phyloP scores from a whole-genome alignment of 64 coral and sea anemone genomes.

The Catalaphyllia jardinei region DNA sequence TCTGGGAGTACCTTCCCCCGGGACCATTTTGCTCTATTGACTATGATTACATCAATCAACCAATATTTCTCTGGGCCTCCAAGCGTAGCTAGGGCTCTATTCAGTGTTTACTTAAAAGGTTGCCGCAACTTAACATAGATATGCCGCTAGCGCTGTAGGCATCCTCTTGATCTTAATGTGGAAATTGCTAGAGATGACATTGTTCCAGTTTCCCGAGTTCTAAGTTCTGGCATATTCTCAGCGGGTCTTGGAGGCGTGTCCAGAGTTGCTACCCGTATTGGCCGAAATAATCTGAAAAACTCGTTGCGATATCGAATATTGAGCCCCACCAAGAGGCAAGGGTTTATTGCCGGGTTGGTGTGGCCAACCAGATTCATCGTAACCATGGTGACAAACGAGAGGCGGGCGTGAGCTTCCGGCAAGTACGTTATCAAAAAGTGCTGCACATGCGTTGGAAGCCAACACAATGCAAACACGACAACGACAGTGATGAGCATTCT shows the following conservation, averaged over 20 bases:
- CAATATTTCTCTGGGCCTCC: too few species aligned
- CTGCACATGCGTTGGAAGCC: neutral
- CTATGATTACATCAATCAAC: too few species aligned
- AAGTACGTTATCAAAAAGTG: neutral
- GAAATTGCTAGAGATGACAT: neutral
- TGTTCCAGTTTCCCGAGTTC: neutral
- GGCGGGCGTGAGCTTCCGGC: neutral
- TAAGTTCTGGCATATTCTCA: neutral
- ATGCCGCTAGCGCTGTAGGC: too few species aligned
- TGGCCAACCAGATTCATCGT: neutral
- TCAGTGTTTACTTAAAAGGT: too few species aligned
- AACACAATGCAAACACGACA: neutral
- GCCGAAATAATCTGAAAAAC: neutral
- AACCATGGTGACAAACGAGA: neutral
- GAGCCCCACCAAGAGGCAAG: neutral
- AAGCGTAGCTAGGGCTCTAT: too few species aligned
- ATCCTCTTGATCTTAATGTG: neutral
- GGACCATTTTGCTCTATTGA: too few species aligned
- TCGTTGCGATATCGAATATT: neutral
- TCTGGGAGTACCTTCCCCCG: too few species aligned
- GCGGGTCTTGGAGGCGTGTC: neutral
- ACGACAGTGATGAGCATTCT: neutral
- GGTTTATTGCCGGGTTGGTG: neutral
- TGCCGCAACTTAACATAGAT: too few species aligned
- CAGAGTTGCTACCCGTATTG: neutral